Conservation (phyloP, 2,888 invertebrate genomes). For the Anthoptus insignis region DNA sequence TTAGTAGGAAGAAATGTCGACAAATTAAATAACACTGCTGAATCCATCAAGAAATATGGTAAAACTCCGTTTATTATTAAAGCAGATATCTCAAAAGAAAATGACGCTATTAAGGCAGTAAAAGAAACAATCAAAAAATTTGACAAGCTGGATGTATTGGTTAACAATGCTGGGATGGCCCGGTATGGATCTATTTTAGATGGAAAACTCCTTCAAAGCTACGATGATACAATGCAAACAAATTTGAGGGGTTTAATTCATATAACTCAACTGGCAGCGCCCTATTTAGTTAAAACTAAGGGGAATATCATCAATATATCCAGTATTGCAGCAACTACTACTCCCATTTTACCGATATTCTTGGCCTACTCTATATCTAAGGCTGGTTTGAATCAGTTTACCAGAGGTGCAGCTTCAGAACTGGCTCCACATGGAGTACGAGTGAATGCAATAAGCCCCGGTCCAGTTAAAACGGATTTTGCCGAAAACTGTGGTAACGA, state of each 20-base stretch:
- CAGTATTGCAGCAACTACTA: conserved; percentile 81
- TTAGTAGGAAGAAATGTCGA: conserved; percentile 56
- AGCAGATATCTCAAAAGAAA: conserved; percentile 56
- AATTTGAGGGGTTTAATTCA: conserved; percentile 53
- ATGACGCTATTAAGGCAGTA: conserved; percentile 49
- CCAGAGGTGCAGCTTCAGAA: conserved; percentile 89
- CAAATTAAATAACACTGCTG: conserved; percentile 50
- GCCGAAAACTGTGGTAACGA: conserved; percentile 79
- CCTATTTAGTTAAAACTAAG: conserved; percentile 52
- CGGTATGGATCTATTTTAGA: conserved; percentile 42
- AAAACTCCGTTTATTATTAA: conserved; percentile 49
- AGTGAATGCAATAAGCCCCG: conserved; percentile 91
- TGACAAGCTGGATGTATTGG: conserved; percentile 57
- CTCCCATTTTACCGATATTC: conserved; percentile 81
- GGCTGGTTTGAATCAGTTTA: conserved; percentile 91
- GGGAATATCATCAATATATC: conserved; percentile 95
- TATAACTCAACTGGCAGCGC: conserved; percentile 52
- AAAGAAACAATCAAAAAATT: conserved; percentile 52
- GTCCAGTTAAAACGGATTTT: conserved; percentile 85
- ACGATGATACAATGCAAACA: conserved; percentile 50
- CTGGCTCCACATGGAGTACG: conserved; percentile 86
- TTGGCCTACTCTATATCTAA: conserved; percentile 53
- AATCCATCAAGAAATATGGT: conserved; percentile 47
- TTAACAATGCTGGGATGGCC: conserved; percentile 59
- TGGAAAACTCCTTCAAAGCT: conserved; percentile 50